Base-by-base conservation (phyloP, 2,113 vertebrate genomes). In the Pionites leucogaster region DNA sequence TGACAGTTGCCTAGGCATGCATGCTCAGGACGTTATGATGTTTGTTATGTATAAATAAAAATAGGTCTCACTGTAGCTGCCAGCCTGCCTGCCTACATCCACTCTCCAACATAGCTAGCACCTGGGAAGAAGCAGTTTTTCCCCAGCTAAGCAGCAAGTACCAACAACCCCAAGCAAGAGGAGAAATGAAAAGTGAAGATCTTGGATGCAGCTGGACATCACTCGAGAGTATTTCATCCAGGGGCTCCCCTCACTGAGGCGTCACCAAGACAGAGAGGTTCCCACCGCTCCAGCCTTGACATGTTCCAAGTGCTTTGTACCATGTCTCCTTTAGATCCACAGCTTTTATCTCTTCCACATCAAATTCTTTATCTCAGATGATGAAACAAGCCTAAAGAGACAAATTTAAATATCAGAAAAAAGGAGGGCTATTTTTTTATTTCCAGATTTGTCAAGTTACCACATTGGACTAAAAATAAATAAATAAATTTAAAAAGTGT, bases 1-100 rank as follows among this genome's bases (percentile, higher is more conserved):
- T 65, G 90, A 65, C 70, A 79, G 82, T 47, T 85, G 92, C 75
- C 86, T 74, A 59, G 82, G 86, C 65, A 50, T 33, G 78, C 93
- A 55, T 1, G 0, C 49, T 83, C 41, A 23, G 60, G 80, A 65
- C 44, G 83, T 88, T 17, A 25, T 69, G 13, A 65, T 2, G 5
- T 71, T 83, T 80, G 44, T 82, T 69, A 57, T 63, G 68, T 47
- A 29, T 41, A 86, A 88, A 77, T 59, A 84, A 86, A 86, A 83
- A 70, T 6, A 28, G 13, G 6, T 80, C 67, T 86, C 82, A 50
- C 33, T 8, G 0, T 80, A 31, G 63, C 31, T 88, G 79, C 85
- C 92, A 94, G 46, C 78, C 41, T 0, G 0, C 39, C 53, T 90
- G 53, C 53, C 64, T 77, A 52, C 41, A 6, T 23, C 57, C 57